Base-by-base conservation (phyloP, 2,797 vertebrate species). In the Pangasius djambal region DNA sequence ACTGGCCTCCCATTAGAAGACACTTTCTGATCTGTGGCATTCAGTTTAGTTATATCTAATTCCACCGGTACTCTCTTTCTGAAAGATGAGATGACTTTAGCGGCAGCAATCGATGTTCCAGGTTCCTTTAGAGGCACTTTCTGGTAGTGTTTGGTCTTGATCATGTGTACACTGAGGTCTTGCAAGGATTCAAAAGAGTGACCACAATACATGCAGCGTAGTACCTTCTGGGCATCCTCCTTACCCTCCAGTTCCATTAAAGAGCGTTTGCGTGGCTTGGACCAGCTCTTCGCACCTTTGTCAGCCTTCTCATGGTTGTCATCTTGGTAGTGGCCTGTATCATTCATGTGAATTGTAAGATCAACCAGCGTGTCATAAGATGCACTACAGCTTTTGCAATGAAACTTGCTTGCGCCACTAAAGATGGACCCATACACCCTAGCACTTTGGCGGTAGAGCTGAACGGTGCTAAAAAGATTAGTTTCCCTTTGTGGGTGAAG, bases 121-220 rank as follows among this genome's bases (percentile, higher is more conserved):
- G 98, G 98, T 94, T 99, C 99, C 96, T 99, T 99, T 92, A 99
- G 97, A 98, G 99, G 99, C 97, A 99, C 99, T 98, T 99, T 99
- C 96, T 99, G 99, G 97, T 99, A 99, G 96, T 99, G 99, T 98
- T 99, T 99, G 88, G 99, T 99, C 96, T 99, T 99, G 94, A 99
- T 99, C 99, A 99, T 99, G 88, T 99, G 99, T 90, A 99, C 99
- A 78, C 99, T 99, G 91, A 99, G 94, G 93, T 99, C 99, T 95
- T 99, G 99, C 85, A 99, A 97, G 40, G 98, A 99, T 95, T 99
- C 98, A 91, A 99, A 99, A 83, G 98, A 99, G 95, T 99, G 98
- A 89, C 99, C 99, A 88, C 99, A 99, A 93, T 99, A 99, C 99
- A 99, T 99, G 93, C 98, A 99, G 93, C 99, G 98, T 75, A 99